Base-by-base conservation (phyloP, 1,140 invertebrate genomes). In the Drosophila ficusphila region DNA sequence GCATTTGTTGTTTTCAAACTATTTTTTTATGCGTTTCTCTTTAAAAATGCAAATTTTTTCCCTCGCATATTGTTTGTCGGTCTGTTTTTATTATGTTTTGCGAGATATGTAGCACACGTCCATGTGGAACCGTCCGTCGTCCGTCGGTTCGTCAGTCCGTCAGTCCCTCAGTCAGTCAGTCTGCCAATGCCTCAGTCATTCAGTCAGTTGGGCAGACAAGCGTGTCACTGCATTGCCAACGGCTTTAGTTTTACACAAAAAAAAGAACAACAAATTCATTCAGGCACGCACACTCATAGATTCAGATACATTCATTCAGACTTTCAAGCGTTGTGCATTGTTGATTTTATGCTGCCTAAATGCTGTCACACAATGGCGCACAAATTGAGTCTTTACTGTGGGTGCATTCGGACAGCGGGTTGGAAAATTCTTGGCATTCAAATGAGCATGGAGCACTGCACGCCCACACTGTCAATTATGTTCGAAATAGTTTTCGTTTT, bases 331-430 rank as follows among this genome's bases (percentile, higher is more conserved):
- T 72, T 41, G 49, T 53, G 70, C 64, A 60, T 53, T 76, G 60
- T 38, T 79, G 57, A 61, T 48, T 70, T 64, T 44, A 72, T 81
- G 76, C 75, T 73, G 62, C 68, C 76, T 46, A 71, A 65, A 52
- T 33, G 58, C 64, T 33, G 21, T 47, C 29, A 61, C 71, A 67
- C 60, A 68, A 39, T 39, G 18, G 47, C 57, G 53, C 64, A 79
- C 64, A 70, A 81, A 77, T 82, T 77, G 69, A 71, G 77, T 67
- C 73, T 71, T 81, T 54, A 76, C 77, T 74, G 64, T 79, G 49
- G 51, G 58, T 25, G 31, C 18, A 19, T 41, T 34, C 25, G 29
- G 53, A 52, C 51, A 56, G 49, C 54, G 64, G 51, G 46, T 12
- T 31, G 27, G 44, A 38, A 36, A 75, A 85, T 75, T 78, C 70